These are phyloP conservation scores for Sternarchorhynchus goeldii DNA, from an alignment of 2,797 vertebrate species.

Conservation along the genomic window DNA sequence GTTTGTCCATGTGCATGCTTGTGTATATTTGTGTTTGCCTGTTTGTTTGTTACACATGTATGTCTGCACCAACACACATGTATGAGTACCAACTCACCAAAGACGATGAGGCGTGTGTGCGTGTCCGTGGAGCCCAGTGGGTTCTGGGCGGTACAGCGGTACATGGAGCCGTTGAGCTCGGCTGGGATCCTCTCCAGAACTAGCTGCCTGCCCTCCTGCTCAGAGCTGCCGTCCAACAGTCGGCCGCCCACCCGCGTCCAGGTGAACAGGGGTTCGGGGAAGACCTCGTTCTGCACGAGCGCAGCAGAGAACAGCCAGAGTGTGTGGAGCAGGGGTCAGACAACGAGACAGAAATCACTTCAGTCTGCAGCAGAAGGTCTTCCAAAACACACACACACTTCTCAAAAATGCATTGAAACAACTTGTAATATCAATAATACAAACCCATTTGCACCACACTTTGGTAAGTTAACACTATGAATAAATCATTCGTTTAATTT, in stretches of 20 bases:
- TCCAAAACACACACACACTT: not conserved
- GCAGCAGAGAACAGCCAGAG: not conserved
- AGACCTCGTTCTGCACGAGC: conserved; percentile 87
- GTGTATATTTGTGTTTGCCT: no score
- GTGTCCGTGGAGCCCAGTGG: conserved; percentile 96
- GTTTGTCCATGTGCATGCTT: no score
- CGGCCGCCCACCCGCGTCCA: conserved; percentile 95
- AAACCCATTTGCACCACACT: conserved; percentile 62
- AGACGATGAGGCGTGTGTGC: conserved; percentile 96
- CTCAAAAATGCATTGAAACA: conserved; percentile 53
- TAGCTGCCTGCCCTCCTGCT: conserved; percentile 88
- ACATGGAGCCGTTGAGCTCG: conserved; percentile 97
- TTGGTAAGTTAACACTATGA: conserved; percentile 69
- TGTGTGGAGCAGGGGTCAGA: conserved; percentile 22
- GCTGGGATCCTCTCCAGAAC: conserved; percentile 92
- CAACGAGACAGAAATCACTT: conserved; percentile 47
- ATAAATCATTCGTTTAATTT: conserved; percentile 71
- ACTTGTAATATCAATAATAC: conserved; percentile 66
- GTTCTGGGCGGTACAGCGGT: conserved; percentile 96
- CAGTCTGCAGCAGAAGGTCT: conserved; percentile 48
- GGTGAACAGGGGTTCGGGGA: conserved; percentile 94
- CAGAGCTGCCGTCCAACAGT: conserved; percentile 88
- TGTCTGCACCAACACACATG: no score
- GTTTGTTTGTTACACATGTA: not conserved
- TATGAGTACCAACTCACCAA: conserved; percentile 75